phyloP scores from a whole-genome alignment of 2,797 vertebrate species.

The Steatocranus sp. region DNA sequence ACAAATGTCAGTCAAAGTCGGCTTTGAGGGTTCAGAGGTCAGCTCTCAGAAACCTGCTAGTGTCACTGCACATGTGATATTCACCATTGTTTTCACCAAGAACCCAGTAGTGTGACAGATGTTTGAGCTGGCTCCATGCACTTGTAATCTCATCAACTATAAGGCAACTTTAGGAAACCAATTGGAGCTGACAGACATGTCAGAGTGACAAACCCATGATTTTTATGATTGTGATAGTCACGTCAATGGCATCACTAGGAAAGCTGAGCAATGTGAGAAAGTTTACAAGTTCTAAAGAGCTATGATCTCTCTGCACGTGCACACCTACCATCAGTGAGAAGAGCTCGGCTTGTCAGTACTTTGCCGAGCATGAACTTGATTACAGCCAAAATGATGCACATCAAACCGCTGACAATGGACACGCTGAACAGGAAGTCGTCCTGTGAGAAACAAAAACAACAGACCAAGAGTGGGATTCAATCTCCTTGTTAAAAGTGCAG shows the following conservation, averaged over 20 bases:
- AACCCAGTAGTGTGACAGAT: background rate
- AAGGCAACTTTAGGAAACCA: background rate
- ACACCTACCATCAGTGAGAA: slow-evolving; percentile 91
- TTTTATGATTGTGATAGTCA: background rate
- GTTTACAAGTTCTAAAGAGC: background rate
- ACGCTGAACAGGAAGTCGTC: slow-evolving; percentile 95
- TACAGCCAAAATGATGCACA: slow-evolving; percentile 84
- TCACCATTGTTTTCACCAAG: background rate
- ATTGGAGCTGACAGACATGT: background rate
- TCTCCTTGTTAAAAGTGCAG: background rate
- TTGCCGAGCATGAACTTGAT: slow-evolving; percentile 94
- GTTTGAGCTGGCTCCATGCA: background rate
- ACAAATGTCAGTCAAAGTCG: background rate
- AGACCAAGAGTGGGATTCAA: background rate
- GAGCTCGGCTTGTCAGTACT: slow-evolving; percentile 92
- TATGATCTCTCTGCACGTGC: background rate
- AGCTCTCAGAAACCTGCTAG: background rate
- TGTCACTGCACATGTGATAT: background rate
- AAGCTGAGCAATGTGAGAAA: background rate
- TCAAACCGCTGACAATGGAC: slow-evolving; percentile 90
- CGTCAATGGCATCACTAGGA: background rate
- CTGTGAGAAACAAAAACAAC: slow-evolving; percentile 58
- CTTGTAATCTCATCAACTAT: background rate
- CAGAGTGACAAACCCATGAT: background rate
- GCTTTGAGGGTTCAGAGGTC: background rate